phyloP scores from a whole-genome alignment of 2,888 invertebrate species.

The Drosophila rubida region DNA sequence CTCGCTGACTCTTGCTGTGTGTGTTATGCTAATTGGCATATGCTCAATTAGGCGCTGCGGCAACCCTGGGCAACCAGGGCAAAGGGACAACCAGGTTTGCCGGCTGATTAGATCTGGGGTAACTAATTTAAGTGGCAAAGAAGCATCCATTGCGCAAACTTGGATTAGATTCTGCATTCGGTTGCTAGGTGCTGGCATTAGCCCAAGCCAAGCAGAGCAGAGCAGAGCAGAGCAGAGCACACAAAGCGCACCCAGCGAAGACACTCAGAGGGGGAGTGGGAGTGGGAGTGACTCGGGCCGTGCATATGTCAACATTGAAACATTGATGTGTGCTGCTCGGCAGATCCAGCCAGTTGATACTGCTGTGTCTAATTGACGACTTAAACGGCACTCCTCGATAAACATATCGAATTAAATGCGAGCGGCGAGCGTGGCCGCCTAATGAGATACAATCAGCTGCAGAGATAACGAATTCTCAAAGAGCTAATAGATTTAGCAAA shows the following conservation, averaged over 20 bases:
- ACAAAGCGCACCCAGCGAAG: background rate
- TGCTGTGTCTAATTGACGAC: slow-evolving; percentile 23
- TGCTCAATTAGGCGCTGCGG: slow-evolving; percentile 72
- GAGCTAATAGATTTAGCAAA: too few relatives aligned
- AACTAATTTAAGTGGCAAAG: slow-evolving; percentile 61
- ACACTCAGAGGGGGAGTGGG: background rate
- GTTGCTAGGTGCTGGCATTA: slow-evolving; percentile 73
- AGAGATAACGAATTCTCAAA: too few relatives aligned
- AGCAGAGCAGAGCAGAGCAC: too few relatives aligned
- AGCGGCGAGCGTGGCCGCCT: background rate
- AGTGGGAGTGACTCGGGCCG: background rate
- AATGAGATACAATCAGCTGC: too few relatives aligned
- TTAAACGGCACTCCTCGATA: slow-evolving; percentile 22
- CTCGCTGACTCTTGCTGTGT: slow-evolving; percentile 14
- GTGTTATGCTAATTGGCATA: slow-evolving; percentile 76
- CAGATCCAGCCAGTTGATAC: slow-evolving; percentile 20
- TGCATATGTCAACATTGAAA: slow-evolving; percentile 63
- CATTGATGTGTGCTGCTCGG: slow-evolving; percentile 34
- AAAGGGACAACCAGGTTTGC: slow-evolving; percentile 35
- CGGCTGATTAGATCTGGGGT: slow-evolving; percentile 76
- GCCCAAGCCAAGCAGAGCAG: too few relatives aligned
- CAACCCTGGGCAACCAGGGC: slow-evolving; percentile 46
- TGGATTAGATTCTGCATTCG: slow-evolving; percentile 40
- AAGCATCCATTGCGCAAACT: slow-evolving; percentile 42
- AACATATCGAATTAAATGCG: background rate